These are phyloP conservation scores for human DNA, from an alignment of 2,113 vertebrate species.

Conservation along the genomic window DNA sequence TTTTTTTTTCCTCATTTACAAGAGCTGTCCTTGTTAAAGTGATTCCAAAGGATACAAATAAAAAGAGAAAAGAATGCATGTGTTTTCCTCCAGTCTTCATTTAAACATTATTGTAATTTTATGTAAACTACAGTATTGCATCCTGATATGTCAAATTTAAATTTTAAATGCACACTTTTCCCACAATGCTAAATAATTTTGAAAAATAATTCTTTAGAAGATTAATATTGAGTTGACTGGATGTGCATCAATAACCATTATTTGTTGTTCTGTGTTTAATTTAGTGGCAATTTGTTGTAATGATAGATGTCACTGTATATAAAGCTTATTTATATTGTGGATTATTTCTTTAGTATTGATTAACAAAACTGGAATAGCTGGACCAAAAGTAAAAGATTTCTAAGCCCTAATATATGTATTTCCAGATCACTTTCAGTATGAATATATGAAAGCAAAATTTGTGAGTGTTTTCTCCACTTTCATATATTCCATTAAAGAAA, in stretches of 20 bases:
- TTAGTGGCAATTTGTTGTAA: background rate
- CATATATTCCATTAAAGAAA: background rate
- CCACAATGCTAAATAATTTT: background rate
- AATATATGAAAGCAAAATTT: background rate
- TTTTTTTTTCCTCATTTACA: background rate
- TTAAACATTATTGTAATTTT: background rate
- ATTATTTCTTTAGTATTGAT: slow-evolving; percentile 1
- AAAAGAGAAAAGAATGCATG: background rate
- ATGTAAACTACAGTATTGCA: background rate
- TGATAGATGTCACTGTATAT: background rate
- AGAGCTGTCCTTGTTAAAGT: background rate
- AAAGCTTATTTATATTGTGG: background rate
- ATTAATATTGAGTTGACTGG: background rate
- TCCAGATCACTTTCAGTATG: background rate
- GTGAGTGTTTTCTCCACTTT: background rate
- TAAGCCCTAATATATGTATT: background rate
- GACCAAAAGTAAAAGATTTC: slow-evolving; percentile 5
- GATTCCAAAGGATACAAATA: background rate
- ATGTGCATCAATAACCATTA: background rate
- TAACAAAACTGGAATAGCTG: background rate
- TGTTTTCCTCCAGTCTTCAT: background rate
- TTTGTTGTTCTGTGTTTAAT: background rate
- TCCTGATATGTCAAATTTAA: background rate
- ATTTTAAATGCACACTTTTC: background rate
- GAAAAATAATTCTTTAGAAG: background rate